Evolutionary conservation across 1,140 invertebrate species (phyloP).

Genomic region (Mycetomoellerius zeteki): DNA sequence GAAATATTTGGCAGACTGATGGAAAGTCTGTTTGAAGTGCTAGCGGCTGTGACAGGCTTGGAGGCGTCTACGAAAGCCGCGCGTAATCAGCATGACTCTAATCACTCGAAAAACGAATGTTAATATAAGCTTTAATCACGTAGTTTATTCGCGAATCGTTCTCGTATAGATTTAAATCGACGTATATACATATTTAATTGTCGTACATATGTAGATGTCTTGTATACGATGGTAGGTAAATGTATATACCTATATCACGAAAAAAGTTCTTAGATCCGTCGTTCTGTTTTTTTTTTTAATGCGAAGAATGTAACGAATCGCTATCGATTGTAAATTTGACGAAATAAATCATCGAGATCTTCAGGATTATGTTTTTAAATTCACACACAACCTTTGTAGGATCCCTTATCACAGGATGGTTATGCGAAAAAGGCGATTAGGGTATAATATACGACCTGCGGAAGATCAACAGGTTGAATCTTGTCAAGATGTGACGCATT

Average conservation of each 20-base stretch:
- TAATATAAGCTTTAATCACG: slow-evolving; percentile 75
- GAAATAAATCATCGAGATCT: slow-evolving; percentile 67
- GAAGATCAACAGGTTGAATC: not conserved
- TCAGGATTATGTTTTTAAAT: not conserved
- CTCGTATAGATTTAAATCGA: slow-evolving; percentile 58
- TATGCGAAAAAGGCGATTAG: not conserved
- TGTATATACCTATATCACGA: slow-evolving; percentile 62
- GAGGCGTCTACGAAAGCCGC: slow-evolving; percentile 83
- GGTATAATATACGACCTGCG: not conserved
- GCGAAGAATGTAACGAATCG: slow-evolving; percentile 51
- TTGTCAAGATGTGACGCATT: slow-evolving; percentile 13
- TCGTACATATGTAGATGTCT: slow-evolving; percentile 54
- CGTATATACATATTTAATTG: slow-evolving; percentile 67
- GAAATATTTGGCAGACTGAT: slow-evolving; percentile 90
- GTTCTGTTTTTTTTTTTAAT: slow-evolving; percentile 64
- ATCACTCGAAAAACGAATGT: slow-evolving; percentile 83
- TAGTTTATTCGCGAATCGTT: slow-evolving; percentile 41
- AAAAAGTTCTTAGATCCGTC: slow-evolving; percentile 13
- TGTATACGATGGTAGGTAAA: slow-evolving; percentile 65
- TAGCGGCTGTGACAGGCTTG: slow-evolving; percentile 88
- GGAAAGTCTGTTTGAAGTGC: slow-evolving; percentile 90
- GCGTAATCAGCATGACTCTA: slow-evolving; percentile 80
- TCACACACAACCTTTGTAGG: not conserved
- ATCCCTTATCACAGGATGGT: slow-evolving; percentile 40
- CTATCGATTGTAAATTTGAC: slow-evolving; percentile 55